Percentiles rank a stretch among this genome's conserved stretches.
Conservation (phyloP, 2,888 invertebrate genomes). For the Cantharis flavilabris region DNA sequence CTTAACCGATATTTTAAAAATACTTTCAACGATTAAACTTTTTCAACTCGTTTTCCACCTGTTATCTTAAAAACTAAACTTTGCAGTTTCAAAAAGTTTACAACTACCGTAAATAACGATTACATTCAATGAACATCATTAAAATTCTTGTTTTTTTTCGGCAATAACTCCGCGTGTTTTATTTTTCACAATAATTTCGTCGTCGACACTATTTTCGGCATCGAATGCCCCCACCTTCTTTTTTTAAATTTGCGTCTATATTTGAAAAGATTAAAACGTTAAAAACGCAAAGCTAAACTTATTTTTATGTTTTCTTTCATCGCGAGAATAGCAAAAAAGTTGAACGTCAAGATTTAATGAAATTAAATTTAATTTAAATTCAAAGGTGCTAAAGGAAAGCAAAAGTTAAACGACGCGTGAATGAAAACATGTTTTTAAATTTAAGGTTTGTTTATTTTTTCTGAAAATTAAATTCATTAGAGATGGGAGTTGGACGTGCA, state of each 20-base stretch:
- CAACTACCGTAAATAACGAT: not conserved
- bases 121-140: not conserved
- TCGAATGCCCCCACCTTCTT: not conserved
- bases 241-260: not conserved
- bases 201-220: not conserved
- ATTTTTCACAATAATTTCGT: not conserved
- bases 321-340: conserved; percentile 7
- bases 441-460: conserved; percentile 31
- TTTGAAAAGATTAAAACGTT: not conserved
- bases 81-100: not conserved
- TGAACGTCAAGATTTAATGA: conserved; percentile 22
- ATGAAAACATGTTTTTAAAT: conserved; percentile 26
- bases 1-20: not conserved
- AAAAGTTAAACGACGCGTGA: conserved; percentile 26
- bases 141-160: not conserved
- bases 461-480: conserved; percentile 37
- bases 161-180: not conserved
- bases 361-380: conserved; percentile 27
- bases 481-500: conserved; percentile 20
- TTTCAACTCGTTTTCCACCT: conserved; percentile 4
- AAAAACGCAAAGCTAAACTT: not conserved
- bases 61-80: not conserved
- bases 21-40: not conserved
- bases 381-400: conserved; percentile 25
- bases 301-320: not conserved